A percentile compares a stretch with the other conserved stretches of the same genome.
Conservation (phyloP, 37 sponge, comb jelly and placozoan species). For the Aplysina aerophoba region DNA sequence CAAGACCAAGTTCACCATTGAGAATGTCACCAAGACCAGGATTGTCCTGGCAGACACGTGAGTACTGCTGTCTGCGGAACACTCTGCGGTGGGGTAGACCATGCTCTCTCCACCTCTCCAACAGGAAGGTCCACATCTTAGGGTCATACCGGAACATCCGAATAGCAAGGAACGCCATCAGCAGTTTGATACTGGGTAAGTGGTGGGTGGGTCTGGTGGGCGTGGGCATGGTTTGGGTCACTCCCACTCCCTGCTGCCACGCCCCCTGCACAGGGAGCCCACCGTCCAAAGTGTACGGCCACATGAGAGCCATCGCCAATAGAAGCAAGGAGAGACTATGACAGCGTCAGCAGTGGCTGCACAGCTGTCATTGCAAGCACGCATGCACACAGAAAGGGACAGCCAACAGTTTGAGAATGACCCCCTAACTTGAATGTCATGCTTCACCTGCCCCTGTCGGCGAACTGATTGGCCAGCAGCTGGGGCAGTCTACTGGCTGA, state of each 20-base stretch:
- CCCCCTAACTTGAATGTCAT: no score
- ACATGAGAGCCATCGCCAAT: constrained; percentile 90
- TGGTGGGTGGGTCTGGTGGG: not conserved
- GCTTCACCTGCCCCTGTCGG: no score
- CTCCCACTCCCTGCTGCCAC: not conserved
- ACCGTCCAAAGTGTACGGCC: constrained; percentile 98
- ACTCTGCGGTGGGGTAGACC: not conserved
- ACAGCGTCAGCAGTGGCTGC: no score
- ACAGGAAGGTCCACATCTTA: constrained; percentile 97
- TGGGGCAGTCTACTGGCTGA: no score
- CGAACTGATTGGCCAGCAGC: no score
- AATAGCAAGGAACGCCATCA: constrained; percentile 94
- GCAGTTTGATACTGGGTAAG: constrained; percentile 94
- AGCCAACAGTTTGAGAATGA: no score
- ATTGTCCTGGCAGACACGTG: constrained; percentile 97
- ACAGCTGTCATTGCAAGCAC: no score
- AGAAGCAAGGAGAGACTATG: constrained; percentile 41
- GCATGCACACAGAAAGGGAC: no score
- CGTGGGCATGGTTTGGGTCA: constrained; percentile 1
- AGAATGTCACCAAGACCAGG: constrained; percentile 98
- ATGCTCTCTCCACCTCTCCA: not conserved
- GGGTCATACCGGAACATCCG: constrained; percentile 98
- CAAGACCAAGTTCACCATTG: constrained; percentile 99
- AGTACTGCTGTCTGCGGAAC: not conserved
- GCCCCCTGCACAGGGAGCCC: constrained; percentile 77